Evolutionary conservation across 2,888 invertebrate species (phyloP), one percentile per base, ranked within the genome.

Genomic region (Noctuana brunneofusca): DNA sequence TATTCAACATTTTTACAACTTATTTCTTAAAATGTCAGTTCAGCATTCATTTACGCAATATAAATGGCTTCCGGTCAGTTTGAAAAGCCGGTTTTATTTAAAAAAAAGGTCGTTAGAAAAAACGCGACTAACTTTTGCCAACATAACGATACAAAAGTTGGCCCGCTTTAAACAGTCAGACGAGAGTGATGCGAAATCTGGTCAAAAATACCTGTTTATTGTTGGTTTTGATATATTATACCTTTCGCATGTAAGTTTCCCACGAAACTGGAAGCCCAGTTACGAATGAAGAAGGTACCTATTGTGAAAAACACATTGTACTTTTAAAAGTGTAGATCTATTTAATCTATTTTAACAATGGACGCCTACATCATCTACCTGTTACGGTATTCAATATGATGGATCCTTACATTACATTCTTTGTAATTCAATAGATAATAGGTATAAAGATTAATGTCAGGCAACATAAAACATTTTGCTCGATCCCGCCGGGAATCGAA

Each of bases 231-330:
- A 49, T 35, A 27, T 14, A 49, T 14, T 49, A 24, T 49, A 27
- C 27, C 14, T 24, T 14, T 49, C 8, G n/a, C 6, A 6, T 16
- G 8, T 8, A 0, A 49, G 20, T 46, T 75, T 76, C 76, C 70
- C 75, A 78, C 74, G 74, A 66, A 68, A 56, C 63, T 30, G 57
- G 43, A 70, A 65, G 12, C 20, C 11, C 11, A 43, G 18, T 46
- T 22, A 20, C 16, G 22, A 46, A 41, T 41, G 16, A 8, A 38
- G 3, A 14, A 1, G 14, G n/a, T n/a, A n/a, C n/a, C n/a, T n/a
- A n/a, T 41, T 38, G 48, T 65, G 14, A 14, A 49, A 49, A 43
- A 56, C 18, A 49, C 11, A 16, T 43, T 24, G 41, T n/a, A 8
- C 18, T 5, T 46, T 12, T 20, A 53, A 59, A 46, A 16, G 32